Evolutionary conservation across 2,797 vertebrate genomes (phyloP), one percentile per base, ranked within the genome.

Genomic region (Melanogrammus aeglefinus): DNA sequence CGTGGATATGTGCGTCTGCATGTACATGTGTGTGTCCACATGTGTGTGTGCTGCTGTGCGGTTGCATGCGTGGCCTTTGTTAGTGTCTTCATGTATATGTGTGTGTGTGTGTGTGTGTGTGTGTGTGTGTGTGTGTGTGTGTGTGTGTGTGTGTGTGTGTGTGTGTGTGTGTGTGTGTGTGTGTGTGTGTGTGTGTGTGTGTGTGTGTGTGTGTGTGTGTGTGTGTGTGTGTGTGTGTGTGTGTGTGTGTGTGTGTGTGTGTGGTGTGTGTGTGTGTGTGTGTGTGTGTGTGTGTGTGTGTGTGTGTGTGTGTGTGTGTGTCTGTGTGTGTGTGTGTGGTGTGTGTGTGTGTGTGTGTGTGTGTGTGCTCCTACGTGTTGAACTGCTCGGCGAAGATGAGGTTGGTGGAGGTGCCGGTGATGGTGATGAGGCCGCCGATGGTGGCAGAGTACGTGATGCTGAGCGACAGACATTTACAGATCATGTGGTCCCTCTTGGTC

Each of bases 341-440:
- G 69, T 73, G 72, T 18, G 72, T 38, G n/a, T 74, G 38, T 24
- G 41, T 21, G 44, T 31, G 44, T 33, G 44, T 57, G 29, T 2
- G 74, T 57, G 74, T 18, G 74, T 75, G 74, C 0, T 80, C 91
- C 27, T 91, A 99, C 98, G 93, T 98, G 94, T 98, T 99, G 89
- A 99, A 99, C 90, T 99, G 97, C 80, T 99, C 98, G 0, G 98
- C 92, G 81, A 99, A 99, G 81, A 99, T 99, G 85, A 99, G 96
- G 91, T 96, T 99, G 88, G 97, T 99, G 8, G 98, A 99, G 1
- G 98, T 99, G 69, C 98, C 97, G 0, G 98, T 99, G 92, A 99
- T 97, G 88, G 98, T 99, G 91, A 96, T 98, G 82, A 99, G 95
- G 6, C 98, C 98, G 0, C 98, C 97, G 0, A 99, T 98, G 73